A percentile compares a stretch with the other conserved stretches of the same genome.
Conservation (phyloP, 2,888 invertebrate species). For the Liopterus haemorrhoidalis region DNA sequence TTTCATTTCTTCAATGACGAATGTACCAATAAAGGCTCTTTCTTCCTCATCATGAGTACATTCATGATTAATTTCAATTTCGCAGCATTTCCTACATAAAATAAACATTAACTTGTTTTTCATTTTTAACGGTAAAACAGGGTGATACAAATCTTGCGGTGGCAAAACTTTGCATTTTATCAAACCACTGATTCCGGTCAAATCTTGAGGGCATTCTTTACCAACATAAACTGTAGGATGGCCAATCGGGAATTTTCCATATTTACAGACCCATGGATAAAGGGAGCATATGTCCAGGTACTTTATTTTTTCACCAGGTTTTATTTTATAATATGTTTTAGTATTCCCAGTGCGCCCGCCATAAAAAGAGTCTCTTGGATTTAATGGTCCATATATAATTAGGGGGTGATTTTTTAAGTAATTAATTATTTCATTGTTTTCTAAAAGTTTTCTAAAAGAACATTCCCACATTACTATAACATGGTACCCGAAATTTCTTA, state of each 20-base stretch:
- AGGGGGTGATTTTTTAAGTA: neutral
- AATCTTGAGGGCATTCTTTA: conserved; percentile 19
- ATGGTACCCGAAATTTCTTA: neutral
- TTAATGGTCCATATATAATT: conserved; percentile 3
- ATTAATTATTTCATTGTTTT: neutral
- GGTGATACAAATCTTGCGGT: conserved; percentile 29
- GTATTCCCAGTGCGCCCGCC: conserved; percentile 31
- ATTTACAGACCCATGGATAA: conserved; percentile 34
- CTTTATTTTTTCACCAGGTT: conserved; percentile 19
- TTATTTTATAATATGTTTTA: conserved; percentile 15
- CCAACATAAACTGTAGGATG: conserved; percentile 31
- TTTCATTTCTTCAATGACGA: conserved; percentile 38
- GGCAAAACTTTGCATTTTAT: conserved; percentile 8
- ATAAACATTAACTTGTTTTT: conserved; percentile 38
- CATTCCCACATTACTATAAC: conserved; percentile 1
- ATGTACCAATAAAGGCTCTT: conserved; percentile 29
- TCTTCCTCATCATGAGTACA: conserved; percentile 38
- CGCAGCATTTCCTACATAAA: conserved; percentile 38
- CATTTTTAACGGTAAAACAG: conserved; percentile 34
- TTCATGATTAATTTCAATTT: conserved; percentile 28
- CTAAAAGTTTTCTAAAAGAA: neutral
- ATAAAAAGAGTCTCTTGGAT: conserved; percentile 30
- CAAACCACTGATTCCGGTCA: conserved; percentile 18
- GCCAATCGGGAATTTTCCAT: conserved; percentile 29
- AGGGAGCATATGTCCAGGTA: conserved; percentile 32